Percentiles rank a stretch among this genome's conserved stretches.
phyloP scores from a whole-genome alignment of 2,888 invertebrate species.

The Heteromyza rotundicornis region DNA sequence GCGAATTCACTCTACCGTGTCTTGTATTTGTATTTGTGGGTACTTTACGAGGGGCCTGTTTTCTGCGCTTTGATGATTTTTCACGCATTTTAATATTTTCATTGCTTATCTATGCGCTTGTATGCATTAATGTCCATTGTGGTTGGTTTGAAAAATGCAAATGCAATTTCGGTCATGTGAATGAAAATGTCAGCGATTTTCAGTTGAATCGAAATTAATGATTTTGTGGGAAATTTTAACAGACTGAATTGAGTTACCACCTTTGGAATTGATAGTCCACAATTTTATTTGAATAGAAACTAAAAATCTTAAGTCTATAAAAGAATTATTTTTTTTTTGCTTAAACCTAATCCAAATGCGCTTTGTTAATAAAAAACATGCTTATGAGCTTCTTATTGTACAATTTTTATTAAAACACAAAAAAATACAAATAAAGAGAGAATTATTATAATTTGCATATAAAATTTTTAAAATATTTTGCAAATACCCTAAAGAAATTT shows the following conservation, averaged over 20 bases:
- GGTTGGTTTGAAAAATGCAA: too few species aligned
- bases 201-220: too few species aligned
- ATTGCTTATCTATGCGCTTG: not conserved
- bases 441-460: not conserved
- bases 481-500: not conserved
- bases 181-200: too few species aligned
- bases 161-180: too few species aligned
- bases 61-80: not conserved
- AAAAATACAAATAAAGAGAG: too few species aligned
- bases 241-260: too few species aligned
- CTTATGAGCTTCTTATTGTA: slow-evolving; percentile 3
- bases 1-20: not conserved
- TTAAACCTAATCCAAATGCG: not conserved
- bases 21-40: not conserved
- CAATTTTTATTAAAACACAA: not conserved
- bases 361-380: not conserved
- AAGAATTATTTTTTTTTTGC: too few species aligned
- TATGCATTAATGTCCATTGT: too few species aligned
- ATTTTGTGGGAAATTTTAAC: too few species aligned
- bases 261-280: too few species aligned
- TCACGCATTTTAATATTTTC: not conserved
- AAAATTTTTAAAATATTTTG: not conserved
- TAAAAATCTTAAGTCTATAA: too few species aligned
- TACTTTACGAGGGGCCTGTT: not conserved
- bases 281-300: too few species aligned